Base-by-base conservation (phyloP, 2,797 vertebrate species). In the Acipenser transmontanus region DNA sequence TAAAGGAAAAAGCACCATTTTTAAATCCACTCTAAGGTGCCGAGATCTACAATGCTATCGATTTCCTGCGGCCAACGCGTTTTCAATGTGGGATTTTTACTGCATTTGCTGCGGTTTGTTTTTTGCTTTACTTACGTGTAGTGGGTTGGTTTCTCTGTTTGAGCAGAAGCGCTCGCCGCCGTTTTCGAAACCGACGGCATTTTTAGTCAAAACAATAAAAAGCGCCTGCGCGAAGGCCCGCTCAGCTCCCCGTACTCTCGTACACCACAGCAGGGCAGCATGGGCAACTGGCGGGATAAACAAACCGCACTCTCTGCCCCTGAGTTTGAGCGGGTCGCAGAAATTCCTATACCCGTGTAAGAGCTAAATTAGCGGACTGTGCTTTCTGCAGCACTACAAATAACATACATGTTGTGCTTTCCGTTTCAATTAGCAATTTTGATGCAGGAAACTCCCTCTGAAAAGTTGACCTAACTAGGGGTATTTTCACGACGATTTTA, bases 141-240 rank as follows among this genome's bases (percentile, higher is more conserved):
- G 84, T 96, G 94, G 84, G 91, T 92, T 76, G 94, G 94, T 91
- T 95, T 95, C 93, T 97, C 94, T 57, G 93, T 95, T 91, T 95
- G 95, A 86, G 92, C 91, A 88, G 91, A 94, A 85, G 88, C 91
- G 89, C 89, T 92, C 85, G 86, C 87, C 87, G 89, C 92, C 76
- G 90, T 93, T 93, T 93, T 95, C 91, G 94, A 94, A 95, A 95
- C 94, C 89, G 95, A 96, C 93, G 92, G 94, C 95, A 96, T 96
- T 93, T 93, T 93, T 90, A 92, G 87, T 92, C 85, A 92, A 92
- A 89, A 93, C 81, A 91, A 89, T 87, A 80, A 81, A 89, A 7
- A 71, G 88, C 95, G 95, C 94, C 89, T 90, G 93, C 93, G 93
- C 86, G 64, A 47, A 76, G 77, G 79, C 77, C 77, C 81, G 82